Base-by-base conservation (phyloP, 1,140 invertebrate species). In the Macrobrachium nipponense region DNA sequence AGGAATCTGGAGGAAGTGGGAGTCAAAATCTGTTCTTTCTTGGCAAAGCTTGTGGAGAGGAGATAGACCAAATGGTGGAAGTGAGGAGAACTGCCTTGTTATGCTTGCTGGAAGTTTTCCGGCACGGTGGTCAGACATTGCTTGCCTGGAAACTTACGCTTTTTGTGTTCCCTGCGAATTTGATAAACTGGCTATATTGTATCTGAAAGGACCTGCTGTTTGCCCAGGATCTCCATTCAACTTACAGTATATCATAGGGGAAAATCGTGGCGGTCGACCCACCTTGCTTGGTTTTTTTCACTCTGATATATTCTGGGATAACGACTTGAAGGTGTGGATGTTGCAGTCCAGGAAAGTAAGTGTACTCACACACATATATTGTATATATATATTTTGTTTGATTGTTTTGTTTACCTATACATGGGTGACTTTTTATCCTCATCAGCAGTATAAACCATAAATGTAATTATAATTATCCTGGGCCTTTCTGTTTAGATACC, bases 81-180 rank as follows among this genome's bases (percentile, higher is more conserved):
- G 72, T 5, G 73, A 80, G 58, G 88, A 89, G 62, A 89, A 89
- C 79, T 89, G 88, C 80, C 64, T 89, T 7, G 88, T 89, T 15
- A 86, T 89, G 86, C 82, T 87, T 11, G 36, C 72, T 62, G 88
- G 80, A 8, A 58, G 6, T 60, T 77, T 82, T 58, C 68, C 82
- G 1, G 88, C 77, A 5, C 59, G 51, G 14, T 89, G 88, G 88
- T 89, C 88, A 2, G 88, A 89, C 27, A 89, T 89, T 4, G 88
- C 88, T n/a, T 89, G 88, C 43, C 64, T 89, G 0, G 79, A 87
- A 2, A 60, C 86, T 20, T 89, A 89, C 20, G 23, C 78, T 51
- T 89, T 89, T 23, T 89, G 88, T 43, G 84, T 87, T 15, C 64
- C 83, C 0, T 89, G 88, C 27, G 86, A 89, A 36, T 89, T 87